These are phyloP conservation scores for Sorex maritimensis DNA, from an alignment of 2,797 vertebrate genomes.

Conservation along the genomic window DNA sequence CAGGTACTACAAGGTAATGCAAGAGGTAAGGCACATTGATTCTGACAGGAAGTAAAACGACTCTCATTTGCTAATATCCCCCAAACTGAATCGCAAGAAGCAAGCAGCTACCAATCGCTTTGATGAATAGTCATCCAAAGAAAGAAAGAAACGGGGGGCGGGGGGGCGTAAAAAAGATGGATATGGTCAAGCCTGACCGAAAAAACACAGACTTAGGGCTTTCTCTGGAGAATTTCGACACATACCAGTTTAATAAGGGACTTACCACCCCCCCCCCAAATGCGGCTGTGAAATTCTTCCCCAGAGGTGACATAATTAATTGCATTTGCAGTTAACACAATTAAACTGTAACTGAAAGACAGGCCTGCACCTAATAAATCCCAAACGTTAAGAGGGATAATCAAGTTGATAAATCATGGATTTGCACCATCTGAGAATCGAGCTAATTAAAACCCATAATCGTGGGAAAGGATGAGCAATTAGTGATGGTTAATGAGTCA, in stretches of 20 bases:
- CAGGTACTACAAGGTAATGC: slow-evolving; percentile 79
- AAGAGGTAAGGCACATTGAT: slow-evolving; percentile 82
- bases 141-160: too few species aligned
- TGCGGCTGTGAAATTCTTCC: slow-evolving; percentile 86
- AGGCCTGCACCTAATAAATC: slow-evolving; percentile 81
- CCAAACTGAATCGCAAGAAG: slow-evolving; percentile 85
- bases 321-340: slow-evolving; percentile 86
- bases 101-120: slow-evolving; percentile 83
- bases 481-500: neutral
- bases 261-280: slow-evolving; percentile 83
- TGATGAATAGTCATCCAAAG: slow-evolving; percentile 82
- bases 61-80: slow-evolving; percentile 87
- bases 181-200: slow-evolving; percentile 82
- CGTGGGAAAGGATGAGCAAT: slow-evolving; percentile 67
- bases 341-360: slow-evolving; percentile 77
- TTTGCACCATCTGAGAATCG: slow-evolving; percentile 70
- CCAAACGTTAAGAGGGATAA: slow-evolving; percentile 80
- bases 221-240: slow-evolving; percentile 89
- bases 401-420: slow-evolving; percentile 73
- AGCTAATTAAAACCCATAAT: slow-evolving; percentile 44
- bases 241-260: slow-evolving; percentile 84
- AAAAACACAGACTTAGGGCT: slow-evolving; percentile 85
- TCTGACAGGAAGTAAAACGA: slow-evolving; percentile 88
- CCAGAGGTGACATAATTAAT: slow-evolving; percentile 81
- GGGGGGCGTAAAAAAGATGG: slow-evolving; percentile 59